phyloP scores from a whole-genome alignment of 2,888 invertebrate genomes.

The Theodoxus fluviatilis region DNA sequence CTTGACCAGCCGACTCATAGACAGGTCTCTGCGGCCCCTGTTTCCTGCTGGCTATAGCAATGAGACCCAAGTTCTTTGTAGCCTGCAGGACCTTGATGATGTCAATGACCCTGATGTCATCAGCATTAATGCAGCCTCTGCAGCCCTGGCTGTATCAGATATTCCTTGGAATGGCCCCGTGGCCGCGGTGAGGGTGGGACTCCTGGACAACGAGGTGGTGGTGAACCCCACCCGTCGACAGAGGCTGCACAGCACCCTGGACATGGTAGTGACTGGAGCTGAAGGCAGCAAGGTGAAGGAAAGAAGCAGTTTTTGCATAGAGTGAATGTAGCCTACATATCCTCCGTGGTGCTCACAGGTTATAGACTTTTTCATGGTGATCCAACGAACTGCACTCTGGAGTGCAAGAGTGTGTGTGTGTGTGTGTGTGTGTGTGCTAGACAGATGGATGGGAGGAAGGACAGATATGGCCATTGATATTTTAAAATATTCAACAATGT shows the following conservation, averaged over 20 bases:
- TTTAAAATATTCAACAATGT: too few relatives aligned
- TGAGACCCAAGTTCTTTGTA: constrained; percentile 80
- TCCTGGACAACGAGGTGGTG: constrained; percentile 76
- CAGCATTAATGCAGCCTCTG: constrained; percentile 89
- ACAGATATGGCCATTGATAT: too few relatives aligned
- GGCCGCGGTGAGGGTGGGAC: constrained; percentile 89
- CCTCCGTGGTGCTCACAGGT: too few relatives aligned
- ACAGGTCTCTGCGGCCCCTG: constrained; percentile 83
- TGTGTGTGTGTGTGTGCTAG: too few relatives aligned
- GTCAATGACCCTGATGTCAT: constrained; percentile 86
- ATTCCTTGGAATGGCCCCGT: constrained; percentile 97
- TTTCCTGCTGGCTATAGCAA: constrained; percentile 80
- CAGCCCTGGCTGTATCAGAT: constrained; percentile 88
- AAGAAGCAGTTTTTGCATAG: too few relatives aligned
- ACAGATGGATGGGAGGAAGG: too few relatives aligned
- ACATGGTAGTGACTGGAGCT: constrained; percentile 80
- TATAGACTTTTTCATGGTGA: too few relatives aligned
- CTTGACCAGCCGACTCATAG: constrained; percentile 85
- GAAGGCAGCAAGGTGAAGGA: constrained; percentile 51
- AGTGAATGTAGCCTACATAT: too few relatives aligned
- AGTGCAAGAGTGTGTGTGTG: too few relatives aligned
- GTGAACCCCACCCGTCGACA: constrained; percentile 88
- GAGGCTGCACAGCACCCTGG: constrained; percentile 77
- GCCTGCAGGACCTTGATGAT: constrained; percentile 89
- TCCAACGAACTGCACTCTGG: too few relatives aligned